Percentiles rank a stretch among this genome's conserved stretches.
These are phyloP conservation scores for Capreolus pygargus DNA, from an alignment of 2,113 vertebrate genomes.

Conservation along the genomic window DNA sequence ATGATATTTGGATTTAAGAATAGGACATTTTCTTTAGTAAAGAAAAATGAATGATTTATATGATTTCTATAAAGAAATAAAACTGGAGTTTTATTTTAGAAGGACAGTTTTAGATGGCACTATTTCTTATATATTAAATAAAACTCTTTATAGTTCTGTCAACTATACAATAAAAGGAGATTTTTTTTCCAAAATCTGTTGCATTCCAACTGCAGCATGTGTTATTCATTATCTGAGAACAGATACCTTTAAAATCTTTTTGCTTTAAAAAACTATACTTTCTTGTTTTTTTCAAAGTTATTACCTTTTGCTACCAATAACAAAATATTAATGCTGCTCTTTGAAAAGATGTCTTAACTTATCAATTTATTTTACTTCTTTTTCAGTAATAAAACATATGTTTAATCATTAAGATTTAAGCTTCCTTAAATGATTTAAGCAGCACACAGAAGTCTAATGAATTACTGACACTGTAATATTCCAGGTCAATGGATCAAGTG, in stretches of 20 bases:
- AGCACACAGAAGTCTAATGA: neutral
- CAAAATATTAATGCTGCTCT: neutral
- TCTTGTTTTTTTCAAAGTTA: neutral
- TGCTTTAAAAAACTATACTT: neutral
- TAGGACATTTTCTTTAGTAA: neutral
- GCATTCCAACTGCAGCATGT: neutral
- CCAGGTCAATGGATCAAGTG: neutral
- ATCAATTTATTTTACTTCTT: neutral
- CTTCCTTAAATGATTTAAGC: neutral
- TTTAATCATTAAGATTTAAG: neutral
- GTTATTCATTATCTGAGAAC: neutral
- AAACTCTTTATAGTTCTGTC: neutral
- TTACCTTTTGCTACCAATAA: neutral
- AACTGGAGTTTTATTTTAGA: neutral
- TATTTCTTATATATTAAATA: neutral
- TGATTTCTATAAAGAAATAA: neutral
- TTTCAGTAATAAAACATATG: neutral
- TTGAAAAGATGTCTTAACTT: neutral
- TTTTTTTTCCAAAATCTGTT: neutral
- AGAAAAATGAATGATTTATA: neutral
- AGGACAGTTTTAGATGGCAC: neutral
- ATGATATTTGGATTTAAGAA: neutral
- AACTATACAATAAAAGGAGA: neutral
- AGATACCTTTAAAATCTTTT: neutral
- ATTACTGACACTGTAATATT: neutral